These are phyloP conservation scores for Polydrusus cervinus DNA, from an alignment of 2,888 invertebrate species.

Conservation along the genomic window DNA sequence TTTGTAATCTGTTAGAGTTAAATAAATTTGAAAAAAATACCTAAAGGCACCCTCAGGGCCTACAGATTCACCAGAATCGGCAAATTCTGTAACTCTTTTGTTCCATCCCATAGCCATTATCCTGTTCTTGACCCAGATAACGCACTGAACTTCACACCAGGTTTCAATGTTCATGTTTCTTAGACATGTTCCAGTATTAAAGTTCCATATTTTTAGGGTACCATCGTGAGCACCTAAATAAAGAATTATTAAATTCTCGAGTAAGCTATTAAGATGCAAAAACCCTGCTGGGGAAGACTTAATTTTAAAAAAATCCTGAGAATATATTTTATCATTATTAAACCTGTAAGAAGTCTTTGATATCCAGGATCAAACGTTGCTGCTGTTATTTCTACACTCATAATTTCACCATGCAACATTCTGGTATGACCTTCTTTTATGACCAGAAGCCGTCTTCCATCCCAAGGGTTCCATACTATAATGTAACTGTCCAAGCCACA, in stretches of 20 bases:
- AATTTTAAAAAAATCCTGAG: too few relatives aligned
- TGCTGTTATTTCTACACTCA: conserved; percentile 83
- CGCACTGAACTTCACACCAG: conserved; percentile 73
- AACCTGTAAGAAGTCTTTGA: conserved; percentile 74
- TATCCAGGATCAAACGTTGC: conserved; percentile 83
- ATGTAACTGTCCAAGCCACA: conserved; percentile 87
- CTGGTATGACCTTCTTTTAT: conserved; percentile 82
- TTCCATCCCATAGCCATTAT: conserved; percentile 89
- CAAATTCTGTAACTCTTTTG: conserved; percentile 81
- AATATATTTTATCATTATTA: background rate
- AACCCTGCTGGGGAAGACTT: too few relatives aligned
- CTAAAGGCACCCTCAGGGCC: conserved; percentile 70
- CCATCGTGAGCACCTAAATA: conserved; percentile 86
- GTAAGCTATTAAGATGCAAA: too few relatives aligned
- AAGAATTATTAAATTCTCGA: background rate
- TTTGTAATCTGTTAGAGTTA: too few relatives aligned
- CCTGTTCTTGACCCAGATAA: conserved; percentile 74
- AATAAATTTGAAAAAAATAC: conserved; percentile 38
- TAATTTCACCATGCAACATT: conserved; percentile 78
- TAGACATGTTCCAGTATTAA: conserved; percentile 84
- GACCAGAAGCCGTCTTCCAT: conserved; percentile 80
- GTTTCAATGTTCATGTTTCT: conserved; percentile 74
- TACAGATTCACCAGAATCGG: conserved; percentile 73
- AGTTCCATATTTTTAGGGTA: conserved; percentile 88
- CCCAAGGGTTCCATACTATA: conserved; percentile 87